Evolutionary conservation across 2,113 vertebrate genomes (phyloP).

Genomic region (Hippotragus niger): DNA sequence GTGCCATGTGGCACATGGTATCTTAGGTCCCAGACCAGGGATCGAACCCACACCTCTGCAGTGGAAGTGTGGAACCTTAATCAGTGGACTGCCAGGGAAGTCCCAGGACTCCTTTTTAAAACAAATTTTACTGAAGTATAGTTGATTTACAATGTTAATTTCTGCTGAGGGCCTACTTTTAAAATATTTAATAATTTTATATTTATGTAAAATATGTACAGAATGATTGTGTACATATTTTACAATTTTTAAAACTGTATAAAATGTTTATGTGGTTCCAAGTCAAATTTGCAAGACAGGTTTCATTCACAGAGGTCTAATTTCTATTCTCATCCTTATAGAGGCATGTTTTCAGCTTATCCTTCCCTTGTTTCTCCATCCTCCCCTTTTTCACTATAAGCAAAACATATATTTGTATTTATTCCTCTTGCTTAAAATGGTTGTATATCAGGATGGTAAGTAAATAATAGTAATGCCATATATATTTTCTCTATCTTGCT

Average conservation of each 20-base stretch:
- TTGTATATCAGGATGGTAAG: background rate
- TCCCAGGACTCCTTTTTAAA: background rate
- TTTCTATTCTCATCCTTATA: background rate
- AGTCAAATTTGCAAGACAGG: background rate
- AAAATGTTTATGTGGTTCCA: background rate
- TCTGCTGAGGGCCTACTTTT: background rate
- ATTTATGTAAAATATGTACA: background rate
- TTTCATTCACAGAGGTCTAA: background rate
- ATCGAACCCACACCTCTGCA: background rate
- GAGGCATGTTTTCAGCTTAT: background rate
- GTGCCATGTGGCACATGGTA: background rate
- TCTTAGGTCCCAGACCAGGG: background rate
- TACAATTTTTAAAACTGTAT: background rate
- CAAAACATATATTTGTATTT: slow-evolving; percentile 28
- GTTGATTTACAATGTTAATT: background rate
- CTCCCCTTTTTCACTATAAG: background rate
- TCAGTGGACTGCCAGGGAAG: background rate
- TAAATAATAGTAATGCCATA: background rate
- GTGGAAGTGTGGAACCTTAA: background rate
- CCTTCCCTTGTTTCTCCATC: background rate
- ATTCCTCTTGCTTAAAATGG: background rate
- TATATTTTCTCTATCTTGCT: background rate
- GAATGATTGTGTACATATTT: background rate
- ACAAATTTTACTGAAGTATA: background rate
- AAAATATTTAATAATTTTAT: background rate